phyloP scores from a whole-genome alignment of 2,888 invertebrate genomes.

The Andricus quercusramuli region DNA sequence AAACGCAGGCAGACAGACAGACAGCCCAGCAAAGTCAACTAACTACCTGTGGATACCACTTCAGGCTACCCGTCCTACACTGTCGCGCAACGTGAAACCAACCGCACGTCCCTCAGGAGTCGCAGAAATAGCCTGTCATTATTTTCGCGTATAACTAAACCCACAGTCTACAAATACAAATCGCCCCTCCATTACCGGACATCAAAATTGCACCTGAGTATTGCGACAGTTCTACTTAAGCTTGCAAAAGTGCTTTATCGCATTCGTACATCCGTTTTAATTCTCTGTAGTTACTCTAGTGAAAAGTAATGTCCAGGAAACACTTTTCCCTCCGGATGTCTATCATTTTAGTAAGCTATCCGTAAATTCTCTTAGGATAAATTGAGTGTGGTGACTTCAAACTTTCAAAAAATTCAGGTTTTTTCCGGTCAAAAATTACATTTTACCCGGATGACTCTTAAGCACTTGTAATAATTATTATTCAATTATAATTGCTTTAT shows the following conservation, averaged over 20 bases:
- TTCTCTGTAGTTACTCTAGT: not conserved
- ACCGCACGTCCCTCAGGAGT: constrained; percentile 54
- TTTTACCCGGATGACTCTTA: no score
- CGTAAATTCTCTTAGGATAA: no score
- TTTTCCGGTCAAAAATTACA: no score
- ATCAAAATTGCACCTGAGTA: constrained; percentile 44
- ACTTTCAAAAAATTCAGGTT: no score
- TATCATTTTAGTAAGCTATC: not conserved
- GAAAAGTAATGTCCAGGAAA: not conserved
- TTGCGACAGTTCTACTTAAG: constrained; percentile 15
- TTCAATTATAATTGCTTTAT: no score
- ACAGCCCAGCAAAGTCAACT: constrained; percentile 71
- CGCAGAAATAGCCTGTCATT: constrained; percentile 49
- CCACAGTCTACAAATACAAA: not conserved
- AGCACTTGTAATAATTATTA: no score
- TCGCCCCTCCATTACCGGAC: not conserved
- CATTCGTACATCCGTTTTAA: constrained; percentile 7
- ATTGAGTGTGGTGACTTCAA: no score
- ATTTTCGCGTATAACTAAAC: constrained; percentile 38
- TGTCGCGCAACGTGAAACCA: constrained; percentile 47
- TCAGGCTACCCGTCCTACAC: constrained; percentile 54
- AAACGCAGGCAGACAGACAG: constrained; percentile 55
- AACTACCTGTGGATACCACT: constrained; percentile 74
- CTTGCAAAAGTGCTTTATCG: constrained; percentile 13
- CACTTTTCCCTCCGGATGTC: no score